Evolutionary conservation across 2,113 vertebrate species (phyloP).

Genomic region (Fulmarus glacialis): DNA sequence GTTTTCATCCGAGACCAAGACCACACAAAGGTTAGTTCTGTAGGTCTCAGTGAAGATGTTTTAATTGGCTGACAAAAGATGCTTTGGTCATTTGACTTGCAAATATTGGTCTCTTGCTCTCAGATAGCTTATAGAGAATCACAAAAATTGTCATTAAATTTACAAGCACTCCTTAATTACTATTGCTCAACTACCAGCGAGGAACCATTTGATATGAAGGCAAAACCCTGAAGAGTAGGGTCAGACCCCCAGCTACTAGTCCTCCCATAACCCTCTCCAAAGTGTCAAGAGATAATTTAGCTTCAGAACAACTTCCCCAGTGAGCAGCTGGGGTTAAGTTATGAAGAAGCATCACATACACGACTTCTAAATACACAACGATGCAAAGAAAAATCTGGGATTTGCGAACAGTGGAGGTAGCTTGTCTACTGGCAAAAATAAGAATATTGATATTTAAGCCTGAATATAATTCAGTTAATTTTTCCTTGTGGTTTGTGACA

Average conservation of each 20-base stretch:
- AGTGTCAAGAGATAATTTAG: constrained; percentile 47
- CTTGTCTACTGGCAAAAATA: not conserved
- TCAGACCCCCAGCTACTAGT: not conserved
- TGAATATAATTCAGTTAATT: not conserved
- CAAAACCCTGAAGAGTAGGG: constrained; percentile 24
- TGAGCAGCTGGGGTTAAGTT: not conserved
- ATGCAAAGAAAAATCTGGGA: not conserved
- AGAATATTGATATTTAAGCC: not conserved
- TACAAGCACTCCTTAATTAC: constrained; percentile 46
- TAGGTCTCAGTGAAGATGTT: constrained; percentile 85
- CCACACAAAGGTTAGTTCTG: constrained; percentile 93
- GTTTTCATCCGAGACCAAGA: constrained; percentile 80
- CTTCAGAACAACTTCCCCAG: not conserved
- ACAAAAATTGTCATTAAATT: constrained; percentile 67
- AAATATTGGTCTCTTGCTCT: constrained; percentile 70
- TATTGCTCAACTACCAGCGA: not conserved
- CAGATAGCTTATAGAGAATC: constrained; percentile 61
- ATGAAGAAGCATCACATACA: not conserved
- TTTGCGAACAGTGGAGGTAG: not conserved
- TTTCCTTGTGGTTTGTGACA: not conserved
- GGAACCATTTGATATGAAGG: constrained; percentile 4
- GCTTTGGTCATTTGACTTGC: constrained; percentile 76
- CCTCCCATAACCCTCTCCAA: not conserved
- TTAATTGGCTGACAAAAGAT: constrained; percentile 83
- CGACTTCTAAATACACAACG: not conserved